phyloP scores from a whole-genome alignment of 2,113 vertebrate genomes.

The Ptychochromis oligacanthus region DNA sequence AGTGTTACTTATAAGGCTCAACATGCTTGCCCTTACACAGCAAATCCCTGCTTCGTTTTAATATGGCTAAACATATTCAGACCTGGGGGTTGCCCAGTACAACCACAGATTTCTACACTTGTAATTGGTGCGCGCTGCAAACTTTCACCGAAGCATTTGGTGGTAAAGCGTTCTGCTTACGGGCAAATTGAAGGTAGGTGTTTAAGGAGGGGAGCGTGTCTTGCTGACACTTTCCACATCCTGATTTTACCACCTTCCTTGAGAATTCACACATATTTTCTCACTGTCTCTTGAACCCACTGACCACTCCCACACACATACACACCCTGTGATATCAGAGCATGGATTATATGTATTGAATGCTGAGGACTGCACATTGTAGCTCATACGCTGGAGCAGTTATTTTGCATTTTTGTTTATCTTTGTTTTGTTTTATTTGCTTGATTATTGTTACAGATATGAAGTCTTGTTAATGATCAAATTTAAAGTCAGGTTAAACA shows the following conservation, averaged over 20 bases:
- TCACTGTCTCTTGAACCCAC: constrained; percentile 8
- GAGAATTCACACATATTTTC: constrained; percentile 29
- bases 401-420: background rate
- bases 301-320: background rate
- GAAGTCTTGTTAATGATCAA: constrained; percentile 2
- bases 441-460: background rate
- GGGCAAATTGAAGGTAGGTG: constrained; percentile 40
- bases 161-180: constrained; percentile 29
- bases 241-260: constrained; percentile 13
- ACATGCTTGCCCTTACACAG: constrained; percentile 22
- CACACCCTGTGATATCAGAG: background rate
- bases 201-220: background rate
- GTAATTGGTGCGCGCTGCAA: constrained; percentile 37
- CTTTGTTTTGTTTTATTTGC: background rate
- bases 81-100: constrained; percentile 37
- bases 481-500: background rate
- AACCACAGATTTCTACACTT: constrained; percentile 30
- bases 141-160: constrained; percentile 23
- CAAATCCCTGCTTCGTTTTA: constrained; percentile 32
- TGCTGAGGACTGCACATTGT: background rate
- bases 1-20: constrained; percentile 43
- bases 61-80: constrained; percentile 51
- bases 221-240: background rate
- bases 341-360: constrained; percentile 20
- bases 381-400: background rate